Evolutionary conservation across 2,113 vertebrate genomes (phyloP).

Genomic region (Parus major): DNA sequence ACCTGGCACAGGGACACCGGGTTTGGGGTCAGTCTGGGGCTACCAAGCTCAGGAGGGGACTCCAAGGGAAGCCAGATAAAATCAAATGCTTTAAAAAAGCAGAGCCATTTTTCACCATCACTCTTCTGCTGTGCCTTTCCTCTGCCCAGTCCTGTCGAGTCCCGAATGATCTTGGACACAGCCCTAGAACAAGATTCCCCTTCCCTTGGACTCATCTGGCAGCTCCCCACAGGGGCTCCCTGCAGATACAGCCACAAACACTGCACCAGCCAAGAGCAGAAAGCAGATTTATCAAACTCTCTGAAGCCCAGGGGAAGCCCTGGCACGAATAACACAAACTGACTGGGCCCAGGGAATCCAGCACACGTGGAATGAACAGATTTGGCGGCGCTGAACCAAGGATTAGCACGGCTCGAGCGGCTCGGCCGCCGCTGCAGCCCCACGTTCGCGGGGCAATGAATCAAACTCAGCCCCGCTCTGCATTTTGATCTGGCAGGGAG

Average conservation of each 20-base stretch:
- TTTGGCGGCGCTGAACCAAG: background rate
- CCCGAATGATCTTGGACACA: background rate
- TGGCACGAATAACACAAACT: too few relatives aligned
- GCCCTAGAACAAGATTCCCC: background rate
- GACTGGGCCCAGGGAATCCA: background rate
- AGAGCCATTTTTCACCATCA: background rate
- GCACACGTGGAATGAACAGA: background rate
- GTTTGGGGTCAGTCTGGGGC: background rate
- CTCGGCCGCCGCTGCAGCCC: background rate
- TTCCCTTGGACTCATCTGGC: background rate
- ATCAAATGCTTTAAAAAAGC: too few relatives aligned
- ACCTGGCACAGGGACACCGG: fast-evolving
- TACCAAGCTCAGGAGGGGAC: background rate
- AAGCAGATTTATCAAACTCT: background rate
- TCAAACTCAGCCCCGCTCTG: background rate
- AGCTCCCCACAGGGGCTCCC: background rate
- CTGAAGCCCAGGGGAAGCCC: background rate
- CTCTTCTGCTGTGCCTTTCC: background rate
- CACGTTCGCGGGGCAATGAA: background rate
- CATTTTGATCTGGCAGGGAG: background rate
- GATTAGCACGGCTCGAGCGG: background rate
- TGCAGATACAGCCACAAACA: background rate
- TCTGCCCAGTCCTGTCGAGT: fast-evolving
- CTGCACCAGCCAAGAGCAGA: background rate
- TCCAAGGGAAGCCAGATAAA: background rate